Evolutionary conservation across 2,113 vertebrate species (phyloP), one percentile per base, ranked within the genome.

Genomic region (Todiramphus chloris): DNA sequence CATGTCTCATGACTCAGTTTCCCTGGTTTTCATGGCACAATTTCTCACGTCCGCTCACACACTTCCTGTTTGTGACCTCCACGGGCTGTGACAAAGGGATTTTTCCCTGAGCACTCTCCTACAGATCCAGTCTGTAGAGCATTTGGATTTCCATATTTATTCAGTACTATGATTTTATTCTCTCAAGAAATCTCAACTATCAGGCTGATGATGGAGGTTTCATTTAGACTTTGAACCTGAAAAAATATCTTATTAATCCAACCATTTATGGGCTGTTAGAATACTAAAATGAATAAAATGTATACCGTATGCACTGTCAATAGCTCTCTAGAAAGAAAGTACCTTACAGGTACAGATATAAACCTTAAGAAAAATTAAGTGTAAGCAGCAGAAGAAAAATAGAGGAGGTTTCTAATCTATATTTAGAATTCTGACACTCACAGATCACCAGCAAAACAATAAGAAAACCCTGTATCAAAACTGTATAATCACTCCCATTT

Each of bases 31-130:
- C 33, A 16, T 37, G 27, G 43, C 28, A 9, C 16, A 11, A 0
- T 6, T 69, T 31, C 33, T 73, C 66, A 53, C 0, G 0, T 24
- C 13, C 43, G 31, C n/a, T 85, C 59, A 43, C 1, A 1, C 19
- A 0, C 58, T 16, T 64, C 9, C 2, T 4, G 1, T 82, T 73
- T 2, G 0, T 66, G 68, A 60, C 35, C 33, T 5, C 68, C 18
- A 21, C 31, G 24, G 25, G 21, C 27, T 53, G 23, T 23, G 37
- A n/a, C 16, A 11, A 81, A 59, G 27, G 8, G 4, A 8, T 68
- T 79, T 30, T 39, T 16, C 48, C 35, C 41, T 12, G 10, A 64
- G 18, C 30, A 7, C 25, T 15, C 11, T n/a, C 48, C 44, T 64
- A 41, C 33, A 63, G 59, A 39, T 14, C n/a, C 25, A 69, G 43